Evolutionary conservation across 1,140 invertebrate genomes (phyloP), one percentile per base, ranked within the genome.

Genomic region (Neotoxoptera formosana): DNA sequence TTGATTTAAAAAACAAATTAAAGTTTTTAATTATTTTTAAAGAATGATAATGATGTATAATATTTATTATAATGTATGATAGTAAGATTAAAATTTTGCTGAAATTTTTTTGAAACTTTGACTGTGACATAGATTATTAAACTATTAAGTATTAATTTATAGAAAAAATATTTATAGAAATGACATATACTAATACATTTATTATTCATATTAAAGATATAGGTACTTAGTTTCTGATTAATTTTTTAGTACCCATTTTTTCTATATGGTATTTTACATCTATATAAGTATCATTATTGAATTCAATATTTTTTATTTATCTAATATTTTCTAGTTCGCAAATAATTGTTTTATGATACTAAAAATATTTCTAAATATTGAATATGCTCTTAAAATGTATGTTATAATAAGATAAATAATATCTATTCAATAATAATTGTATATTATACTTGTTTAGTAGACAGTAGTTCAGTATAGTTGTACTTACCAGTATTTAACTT

Each of bases 241-340:
- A 4, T 14, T 30, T 67, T 67, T 60, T 67, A 67, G 30, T 67
- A n/a, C 60, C 30, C 30, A n/a, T 67, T 67, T 67, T 30, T 67
- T n/a, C 30, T 30, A n/a, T 67, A 4, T 14, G 30, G 23, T 60
- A 47, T 17, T 60, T 30, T 60, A 47, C 7, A 47, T 47, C 47
- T 60, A 30, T 30, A 60, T 23, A 7, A 60, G 56, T 60, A 30
- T 30, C 25, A 30, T 60, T 3, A 60, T 60, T 60, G 25, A 67
- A n/a, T 67, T 67, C 60, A 67, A n/a, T 67, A n/a, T 67, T 67
- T 67, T 67, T 30, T n/a, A 67, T 67, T 67, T n/a, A 67, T 67
- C 60, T 67, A 67, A 67, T 30, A 67, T 67, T 8, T 67, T 30
- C 11, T n/a, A 67, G 60, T 67, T 4, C 0, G 30, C 30, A 67